Base-by-base conservation (phyloP, 2,797 vertebrate genomes). In the Chaetodon trifasciatus region DNA sequence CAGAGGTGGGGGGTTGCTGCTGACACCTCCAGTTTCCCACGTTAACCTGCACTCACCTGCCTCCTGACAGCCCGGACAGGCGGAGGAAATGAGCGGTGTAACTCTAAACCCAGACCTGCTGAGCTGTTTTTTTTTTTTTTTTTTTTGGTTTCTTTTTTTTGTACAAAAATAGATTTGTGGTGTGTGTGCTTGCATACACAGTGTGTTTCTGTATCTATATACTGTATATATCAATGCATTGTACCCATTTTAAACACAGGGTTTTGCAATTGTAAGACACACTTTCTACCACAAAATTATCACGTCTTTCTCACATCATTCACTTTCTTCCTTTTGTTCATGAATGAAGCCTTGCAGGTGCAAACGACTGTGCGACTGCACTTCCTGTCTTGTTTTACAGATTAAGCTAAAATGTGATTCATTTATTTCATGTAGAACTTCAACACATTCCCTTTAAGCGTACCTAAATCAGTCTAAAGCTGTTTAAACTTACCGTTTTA, bases 21-120 rank as follows among this genome's bases (percentile, higher is more conserved):
- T 93, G 92, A 93, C 90, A 75, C 83, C 70, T 89, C 66, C 84
- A 76, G 72, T 88, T 89, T 90, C 88, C 82, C 88, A 90, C 62
- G 67, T 90, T 91, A 92, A 93, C 90, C 87, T 90, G 92, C 86
- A 79, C 81, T 92, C 91, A 91, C 92, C 92, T 93, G 84, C 89
- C 74, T 85, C 74, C 84, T 91, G 88, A 90, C 89, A 88, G 84
- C 65, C 39, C 7, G 52, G 61, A 70, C 86, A 81, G 85, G 81
- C 55, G 12, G 71, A 91, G 88, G 90, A 92, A 92, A 91, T 39
- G 50, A 84, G 84, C 61, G 0, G 35, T 78, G 94, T 89, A 93
- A 94, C 88, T 85, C 70, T 84, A 94, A 88, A 91, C 92, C 83
- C 55, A 91, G 83, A 92, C 86, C 78, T 91, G 91, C 93, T 92